Base-by-base conservation (phyloP, 2,113 vertebrate species). In the Smithornis capensis region DNA sequence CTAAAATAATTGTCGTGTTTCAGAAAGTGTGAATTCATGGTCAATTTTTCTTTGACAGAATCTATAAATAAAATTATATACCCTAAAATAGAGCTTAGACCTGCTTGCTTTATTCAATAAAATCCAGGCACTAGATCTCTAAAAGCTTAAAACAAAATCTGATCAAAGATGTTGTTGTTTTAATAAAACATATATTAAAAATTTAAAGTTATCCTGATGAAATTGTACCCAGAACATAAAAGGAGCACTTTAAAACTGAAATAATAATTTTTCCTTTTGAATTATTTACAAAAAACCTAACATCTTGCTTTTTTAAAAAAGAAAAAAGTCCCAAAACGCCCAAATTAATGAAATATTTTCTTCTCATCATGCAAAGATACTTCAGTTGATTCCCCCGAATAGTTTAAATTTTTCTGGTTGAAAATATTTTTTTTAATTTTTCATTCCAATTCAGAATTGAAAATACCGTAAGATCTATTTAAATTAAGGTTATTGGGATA, bases 401-500 rank as follows among this genome's bases (percentile, higher is more conserved):
- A 63, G 2, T 49, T 70, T 25, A 22, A 53, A 63, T 68, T 56
- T 52, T 2, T 52, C 50, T 79, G 8, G 5, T 13, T 55, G 16
- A 63, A 69, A 37, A 24, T 3, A 7, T 4, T 35, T 14, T 74
- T 38, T 64, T 8, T 6, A 23, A 59, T 76, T 45, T 7, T 57
- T 62, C 14, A 38, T 56, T 89, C 29, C 2, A 71, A 29, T 76
- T 85, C 87, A 64, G 12, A 7, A 79, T 4, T 0, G 52, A 74
- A 42, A 91, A 77, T 37, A 47, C 8, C 1, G 37, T 15, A 49
- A 79, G 14, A 27, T 53, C 57, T 79, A n/a, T 73, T 89, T 68
- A 92, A 84, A 57, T 75, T 81, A 89, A 90, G 28, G 35, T 94
- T 87, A 71, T 59, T 92, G 35, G 37, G 59, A 80, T 87, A 76